These are phyloP conservation scores for Psephotus haematonotus DNA, from an alignment of 2,113 vertebrate species.

Conservation along the genomic window DNA sequence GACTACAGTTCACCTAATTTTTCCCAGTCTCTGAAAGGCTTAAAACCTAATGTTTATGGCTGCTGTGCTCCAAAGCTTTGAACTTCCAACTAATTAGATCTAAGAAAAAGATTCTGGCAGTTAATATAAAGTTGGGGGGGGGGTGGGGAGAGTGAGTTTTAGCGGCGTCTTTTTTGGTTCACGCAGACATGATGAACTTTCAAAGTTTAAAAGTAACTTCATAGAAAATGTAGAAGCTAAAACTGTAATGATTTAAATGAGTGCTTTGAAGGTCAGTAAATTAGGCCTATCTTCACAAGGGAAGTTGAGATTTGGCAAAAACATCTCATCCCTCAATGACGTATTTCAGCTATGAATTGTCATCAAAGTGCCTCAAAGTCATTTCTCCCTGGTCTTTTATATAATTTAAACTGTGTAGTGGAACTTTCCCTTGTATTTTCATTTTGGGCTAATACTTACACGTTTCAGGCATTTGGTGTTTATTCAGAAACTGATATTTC, in stretches of 20 bases:
- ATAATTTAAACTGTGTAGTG: not conserved
- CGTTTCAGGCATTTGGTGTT: not conserved
- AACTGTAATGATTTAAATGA: not conserved
- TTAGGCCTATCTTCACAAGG: not conserved
- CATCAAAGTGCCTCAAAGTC: not conserved
- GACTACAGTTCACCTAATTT: not conserved
- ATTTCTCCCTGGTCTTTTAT: not conserved
- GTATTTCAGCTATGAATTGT: not conserved
- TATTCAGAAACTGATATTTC: not conserved
- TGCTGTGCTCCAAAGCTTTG: not conserved
- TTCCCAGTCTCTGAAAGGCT: not conserved
- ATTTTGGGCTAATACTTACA: not conserved
- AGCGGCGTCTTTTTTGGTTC: not conserved
- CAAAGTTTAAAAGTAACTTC: not conserved
- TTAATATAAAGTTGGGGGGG: not conserved
- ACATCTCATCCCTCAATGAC: not conserved
- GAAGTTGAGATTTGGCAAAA: not conserved
- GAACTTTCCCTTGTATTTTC: not conserved
- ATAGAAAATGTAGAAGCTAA: not conserved
- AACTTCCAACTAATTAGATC: not conserved
- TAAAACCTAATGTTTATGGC: not conserved
- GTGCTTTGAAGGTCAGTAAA: slow-evolving; percentile 19
- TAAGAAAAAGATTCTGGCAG: not conserved
- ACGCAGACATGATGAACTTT: not conserved
- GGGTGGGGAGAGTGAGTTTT: not conserved